A percentile compares a stretch with the other conserved stretches of the same genome.
These are phyloP conservation scores for Ophioderma brevispina DNA, from an alignment of 35 echinoderm and acorn worm species.

Conservation along the genomic window DNA sequence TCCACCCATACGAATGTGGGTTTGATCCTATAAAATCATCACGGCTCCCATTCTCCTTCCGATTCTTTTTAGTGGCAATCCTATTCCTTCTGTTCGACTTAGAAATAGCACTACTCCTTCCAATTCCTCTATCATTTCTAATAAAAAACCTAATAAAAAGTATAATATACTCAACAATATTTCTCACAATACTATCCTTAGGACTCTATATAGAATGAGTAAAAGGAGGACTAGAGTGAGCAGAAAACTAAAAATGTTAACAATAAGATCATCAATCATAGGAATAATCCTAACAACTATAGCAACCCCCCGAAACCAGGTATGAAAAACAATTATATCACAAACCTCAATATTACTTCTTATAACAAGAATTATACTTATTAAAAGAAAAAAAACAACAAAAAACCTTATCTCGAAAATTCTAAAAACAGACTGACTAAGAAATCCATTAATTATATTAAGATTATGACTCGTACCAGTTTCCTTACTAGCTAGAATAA, in stretches of 20 bases:
- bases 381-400: not conserved
- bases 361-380: not conserved
- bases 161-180: not conserved
- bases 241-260: constrained; percentile 79
- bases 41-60: constrained; percentile 72
- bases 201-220: constrained; percentile 61
- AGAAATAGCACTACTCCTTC: constrained; percentile 73
- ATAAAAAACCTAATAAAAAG: not conserved
- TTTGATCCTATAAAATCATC: constrained; percentile 79
- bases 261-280: not conserved
- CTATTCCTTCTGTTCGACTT: constrained; percentile 77
- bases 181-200: constrained; percentile 30
- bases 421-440: constrained; percentile 22
- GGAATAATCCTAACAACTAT: not conserved
- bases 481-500: constrained; percentile 48
- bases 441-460: constrained; percentile 40
- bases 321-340: not conserved
- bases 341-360: not conserved
- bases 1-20: constrained; percentile 72
- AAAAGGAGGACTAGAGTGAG: constrained; percentile 73
- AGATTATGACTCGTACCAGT: constrained; percentile 61
- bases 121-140: not conserved
- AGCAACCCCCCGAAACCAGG: not conserved
- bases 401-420: not conserved
- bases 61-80: constrained; percentile 76